Evolutionary conservation across 1,140 invertebrate genomes (phyloP), one percentile per base, ranked within the genome.

Genomic region (Andricus grossulariae): DNA sequence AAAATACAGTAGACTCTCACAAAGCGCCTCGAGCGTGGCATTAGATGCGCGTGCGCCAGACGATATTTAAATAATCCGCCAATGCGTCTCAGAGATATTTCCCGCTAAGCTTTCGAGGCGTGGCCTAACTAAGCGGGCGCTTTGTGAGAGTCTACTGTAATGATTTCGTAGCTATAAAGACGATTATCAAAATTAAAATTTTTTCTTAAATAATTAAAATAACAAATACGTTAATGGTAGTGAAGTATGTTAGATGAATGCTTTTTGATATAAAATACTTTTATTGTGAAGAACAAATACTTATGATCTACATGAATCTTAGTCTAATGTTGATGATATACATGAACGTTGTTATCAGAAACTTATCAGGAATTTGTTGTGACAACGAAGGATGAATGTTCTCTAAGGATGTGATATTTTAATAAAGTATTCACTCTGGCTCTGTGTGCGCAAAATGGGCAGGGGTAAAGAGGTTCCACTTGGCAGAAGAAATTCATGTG

Each of bases 401-500:
- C 82, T 3, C 82, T 74, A 13, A 82, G 52, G 16, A 88, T 80
- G 54, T 90, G 89, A 60, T 90, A 88, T 39, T 88, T 88, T 1
- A 90, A 57, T 10, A 89, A 66, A 2, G 86, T 89, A 19, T 83
- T 79, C 55, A 88, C 85, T 60, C 89, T 84, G 8, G 88, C 86
- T 55, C 84, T 83, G 71, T 91, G 87, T 71, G 81, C 79, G 79
- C 91, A 92, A 74, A 87, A 88, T 0, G 89, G 90, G 78, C 92
- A 92, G 5, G 86, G 87, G 82, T 88, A 92, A 52, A 90, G 89
- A 10, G 91, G 91, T 72, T 92, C 90, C 74, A 91, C 87, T 51
- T 92, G 90, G 79, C 92, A 93, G 82, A 92, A 92, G 81, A 88
- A 92, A 77, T 92, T 91, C 89, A 92, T 90, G 80, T 93, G 92